These are phyloP conservation scores for Callyntrura guangdongensis DNA, from an alignment of 2,888 invertebrate species.

Conservation along the genomic window DNA sequence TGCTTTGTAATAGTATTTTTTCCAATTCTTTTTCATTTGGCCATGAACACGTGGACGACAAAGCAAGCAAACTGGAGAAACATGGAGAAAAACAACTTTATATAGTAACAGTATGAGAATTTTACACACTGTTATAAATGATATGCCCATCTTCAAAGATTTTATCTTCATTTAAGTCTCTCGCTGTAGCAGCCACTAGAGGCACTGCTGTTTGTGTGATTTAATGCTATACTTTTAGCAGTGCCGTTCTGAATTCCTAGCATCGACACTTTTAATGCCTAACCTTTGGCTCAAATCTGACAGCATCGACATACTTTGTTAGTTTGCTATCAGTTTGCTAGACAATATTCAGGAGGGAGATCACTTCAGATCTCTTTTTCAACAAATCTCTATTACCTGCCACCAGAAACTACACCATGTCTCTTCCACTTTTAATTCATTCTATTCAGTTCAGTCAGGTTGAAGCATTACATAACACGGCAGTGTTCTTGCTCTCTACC, in stretches of 20 bases:
- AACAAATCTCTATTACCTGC: constrained; percentile 33
- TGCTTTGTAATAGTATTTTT: background rate
- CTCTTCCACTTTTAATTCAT: constrained; percentile 25
- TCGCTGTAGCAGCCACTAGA: constrained; percentile 34
- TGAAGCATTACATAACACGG: background rate
- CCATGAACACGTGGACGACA: constrained; percentile 7
- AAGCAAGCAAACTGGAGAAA: background rate
- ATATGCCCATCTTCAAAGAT: constrained; percentile 18
- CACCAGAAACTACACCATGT: constrained; percentile 21
- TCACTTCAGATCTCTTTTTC: constrained; percentile 41
- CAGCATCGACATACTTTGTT: background rate
- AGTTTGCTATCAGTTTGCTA: constrained; percentile 35
- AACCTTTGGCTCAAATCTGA: background rate
- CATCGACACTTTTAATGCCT: background rate
- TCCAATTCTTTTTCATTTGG: constrained; percentile 32
- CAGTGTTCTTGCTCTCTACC: background rate
- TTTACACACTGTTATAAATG: constrained; percentile 54
- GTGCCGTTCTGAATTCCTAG: no score
- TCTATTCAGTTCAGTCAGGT: constrained; percentile 4
- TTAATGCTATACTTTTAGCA: background rate
- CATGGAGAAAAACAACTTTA: background rate
- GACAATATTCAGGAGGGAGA: constrained; percentile 44
- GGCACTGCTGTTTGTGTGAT: background rate
- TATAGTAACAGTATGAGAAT: no score
- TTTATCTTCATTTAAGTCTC: constrained; percentile 44